phyloP scores from a whole-genome alignment of 2,888 invertebrate species.

The Diaperis boleti region DNA sequence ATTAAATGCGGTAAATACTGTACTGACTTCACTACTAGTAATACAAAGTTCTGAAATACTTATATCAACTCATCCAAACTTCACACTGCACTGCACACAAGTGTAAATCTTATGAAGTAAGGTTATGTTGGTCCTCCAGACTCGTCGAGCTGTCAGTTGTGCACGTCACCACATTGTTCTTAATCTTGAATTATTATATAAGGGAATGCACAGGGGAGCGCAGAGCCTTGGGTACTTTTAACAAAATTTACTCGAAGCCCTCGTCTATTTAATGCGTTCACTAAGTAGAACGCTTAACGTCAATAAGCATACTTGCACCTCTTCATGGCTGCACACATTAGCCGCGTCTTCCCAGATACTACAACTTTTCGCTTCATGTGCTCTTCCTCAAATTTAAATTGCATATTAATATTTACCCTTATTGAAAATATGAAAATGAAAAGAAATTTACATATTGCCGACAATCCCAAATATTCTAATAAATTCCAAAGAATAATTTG shows the following conservation, averaged over 20 bases:
- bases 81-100: too few species aligned
- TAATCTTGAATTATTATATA: too few species aligned
- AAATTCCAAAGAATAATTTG: slow-evolving; percentile 28
- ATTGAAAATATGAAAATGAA: slow-evolving; percentile 28
- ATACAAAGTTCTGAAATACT: too few species aligned
- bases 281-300: slow-evolving; percentile 17
- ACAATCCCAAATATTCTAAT: slow-evolving; percentile 26
- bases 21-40: too few species aligned
- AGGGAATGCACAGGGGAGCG: too few species aligned
- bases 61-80: too few species aligned
- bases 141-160: too few species aligned
- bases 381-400: slow-evolving; percentile 12
- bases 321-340: slow-evolving; percentile 23
- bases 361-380: slow-evolving; percentile 5
- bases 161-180: too few species aligned
- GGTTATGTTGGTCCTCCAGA: too few species aligned
- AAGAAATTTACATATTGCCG: slow-evolving; percentile 28
- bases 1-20: too few species aligned
- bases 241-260: slow-evolving; percentile 27
- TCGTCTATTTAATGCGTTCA: slow-evolving; percentile 8
- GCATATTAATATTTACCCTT: slow-evolving; percentile 36
- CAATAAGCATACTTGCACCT: slow-evolving; percentile 20
- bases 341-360: slow-evolving; percentile 12
- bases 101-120: too few species aligned
- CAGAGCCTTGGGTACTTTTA: too few species aligned